Percentiles rank a stretch among this genome's conserved stretches.
Conservation (phyloP, 2,113 vertebrate species). For the Serinus canaria region DNA sequence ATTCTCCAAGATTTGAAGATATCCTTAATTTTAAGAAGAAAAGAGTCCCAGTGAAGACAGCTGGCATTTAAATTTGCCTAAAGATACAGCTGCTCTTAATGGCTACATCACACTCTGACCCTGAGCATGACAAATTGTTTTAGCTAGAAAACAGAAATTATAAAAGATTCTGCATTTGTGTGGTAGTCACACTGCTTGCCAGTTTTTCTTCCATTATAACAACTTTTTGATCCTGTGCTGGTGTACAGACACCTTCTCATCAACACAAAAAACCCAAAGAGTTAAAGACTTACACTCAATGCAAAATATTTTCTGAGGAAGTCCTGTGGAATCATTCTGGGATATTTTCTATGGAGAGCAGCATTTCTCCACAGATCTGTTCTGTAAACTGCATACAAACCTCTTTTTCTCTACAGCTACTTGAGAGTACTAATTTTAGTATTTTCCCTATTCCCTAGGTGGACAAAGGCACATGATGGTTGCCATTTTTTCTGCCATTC, state of each 20-base stretch:
- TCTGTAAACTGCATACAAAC: neutral
- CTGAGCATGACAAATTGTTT: neutral
- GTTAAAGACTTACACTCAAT: neutral
- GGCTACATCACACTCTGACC: neutral
- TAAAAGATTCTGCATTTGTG: neutral
- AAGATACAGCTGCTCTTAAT: neutral
- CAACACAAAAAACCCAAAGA: neutral
- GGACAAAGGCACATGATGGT: neutral
- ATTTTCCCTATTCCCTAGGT: neutral
- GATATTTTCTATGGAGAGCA: neutral
- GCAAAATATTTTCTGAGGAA: neutral
- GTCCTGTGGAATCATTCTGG: neutral
- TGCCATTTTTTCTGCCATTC: neutral
- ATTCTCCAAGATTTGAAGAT: neutral
- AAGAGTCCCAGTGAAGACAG: neutral
- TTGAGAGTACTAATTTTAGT: neutral
- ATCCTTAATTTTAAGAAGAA: neutral
- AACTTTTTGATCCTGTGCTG: neutral
- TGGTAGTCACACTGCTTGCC: neutral
- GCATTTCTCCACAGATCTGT: neutral
- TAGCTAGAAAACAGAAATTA: neutral
- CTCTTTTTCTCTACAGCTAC: neutral
- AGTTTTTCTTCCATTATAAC: neutral
- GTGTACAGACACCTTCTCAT: neutral
- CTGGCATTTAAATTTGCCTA: neutral